Percentiles rank a stretch among this genome's conserved stretches.
phyloP scores from a whole-genome alignment of 2,888 invertebrate genomes.

The Hyposoter didymator region DNA sequence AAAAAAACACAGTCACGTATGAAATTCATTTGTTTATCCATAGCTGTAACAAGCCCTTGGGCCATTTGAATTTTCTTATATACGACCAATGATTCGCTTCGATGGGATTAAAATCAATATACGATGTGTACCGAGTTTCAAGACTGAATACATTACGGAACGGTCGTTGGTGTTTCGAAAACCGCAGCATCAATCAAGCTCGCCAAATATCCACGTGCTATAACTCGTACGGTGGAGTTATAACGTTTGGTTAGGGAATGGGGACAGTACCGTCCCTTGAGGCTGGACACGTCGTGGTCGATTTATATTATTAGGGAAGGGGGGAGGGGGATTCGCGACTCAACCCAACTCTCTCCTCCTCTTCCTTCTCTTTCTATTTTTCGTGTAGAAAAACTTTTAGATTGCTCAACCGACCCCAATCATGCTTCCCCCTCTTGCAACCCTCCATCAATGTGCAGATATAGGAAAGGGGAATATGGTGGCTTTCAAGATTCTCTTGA shows the following conservation, averaged over 20 bases:
- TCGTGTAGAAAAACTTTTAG: conserved; percentile 61
- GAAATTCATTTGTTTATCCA: too few species aligned
- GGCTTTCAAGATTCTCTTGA: conserved; percentile 57
- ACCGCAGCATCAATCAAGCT: conserved; percentile 65
- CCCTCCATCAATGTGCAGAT: not conserved
- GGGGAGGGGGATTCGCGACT: conserved; percentile 50
- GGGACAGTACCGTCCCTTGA: conserved; percentile 47
- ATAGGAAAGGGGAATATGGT: conserved; percentile 24
- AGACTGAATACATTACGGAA: conserved; percentile 58
- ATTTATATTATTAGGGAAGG: conserved; percentile 65
- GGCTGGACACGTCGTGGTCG: conserved; percentile 65
- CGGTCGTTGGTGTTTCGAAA: conserved; percentile 57
- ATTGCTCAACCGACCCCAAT: conserved; percentile 61
- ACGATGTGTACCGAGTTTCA: conserved; percentile 20
- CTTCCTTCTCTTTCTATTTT: conserved; percentile 11
- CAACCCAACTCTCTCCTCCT: conserved; percentile 34
- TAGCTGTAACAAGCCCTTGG: too few species aligned
- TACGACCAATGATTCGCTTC: not conserved
- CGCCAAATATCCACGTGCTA: conserved; percentile 56
- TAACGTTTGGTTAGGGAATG: conserved; percentile 48
- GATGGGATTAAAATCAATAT: conserved; percentile 25
- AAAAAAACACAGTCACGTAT: too few species aligned
- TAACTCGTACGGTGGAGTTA: conserved; percentile 36
- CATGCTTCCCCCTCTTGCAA: conserved; percentile 31
- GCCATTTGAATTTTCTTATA: not conserved